Evolutionary conservation across 2,113 vertebrate species (phyloP).

Genomic region (Peromyscus maniculatus): DNA sequence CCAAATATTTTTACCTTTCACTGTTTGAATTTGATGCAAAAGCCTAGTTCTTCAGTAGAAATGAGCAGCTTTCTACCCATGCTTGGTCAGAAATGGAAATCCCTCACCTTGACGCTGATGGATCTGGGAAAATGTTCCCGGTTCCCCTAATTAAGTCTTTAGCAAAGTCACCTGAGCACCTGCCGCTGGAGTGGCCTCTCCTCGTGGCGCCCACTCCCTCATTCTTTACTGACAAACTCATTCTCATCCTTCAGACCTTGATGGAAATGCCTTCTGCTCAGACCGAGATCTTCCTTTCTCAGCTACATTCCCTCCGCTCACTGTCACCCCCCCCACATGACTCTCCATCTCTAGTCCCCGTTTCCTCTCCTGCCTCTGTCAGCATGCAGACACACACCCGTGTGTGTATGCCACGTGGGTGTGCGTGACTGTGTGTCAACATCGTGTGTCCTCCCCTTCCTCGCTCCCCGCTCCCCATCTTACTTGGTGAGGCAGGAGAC

Average conservation of each 20-base stretch:
- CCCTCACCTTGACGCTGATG: not conserved
- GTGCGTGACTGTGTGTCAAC: too few species aligned
- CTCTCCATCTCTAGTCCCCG: not conserved
- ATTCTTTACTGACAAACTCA: not conserved
- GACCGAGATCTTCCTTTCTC: not conserved
- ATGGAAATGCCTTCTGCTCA: not conserved
- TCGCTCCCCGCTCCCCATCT: not conserved
- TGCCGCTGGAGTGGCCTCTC: not conserved
- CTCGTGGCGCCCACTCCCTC: not conserved
- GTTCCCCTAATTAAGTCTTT: not conserved
- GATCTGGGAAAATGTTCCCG: not conserved
- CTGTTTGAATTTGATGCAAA: not conserved
- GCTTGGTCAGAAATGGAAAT: not conserved
- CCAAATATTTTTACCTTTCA: constrained; percentile 33
- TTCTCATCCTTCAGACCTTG: not conserved
- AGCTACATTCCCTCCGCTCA: not conserved
- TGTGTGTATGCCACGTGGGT: not conserved
- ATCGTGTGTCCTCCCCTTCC: not conserved
- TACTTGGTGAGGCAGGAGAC: not conserved
- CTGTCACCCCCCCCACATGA: too few species aligned
- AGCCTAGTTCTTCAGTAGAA: not conserved
- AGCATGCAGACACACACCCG: not conserved
- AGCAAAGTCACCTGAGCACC: not conserved
- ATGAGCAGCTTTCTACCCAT: not conserved
- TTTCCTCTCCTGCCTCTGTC: not conserved